Base-by-base conservation (phyloP, 2,113 vertebrate species). In the Pelodiscus sinensis region DNA sequence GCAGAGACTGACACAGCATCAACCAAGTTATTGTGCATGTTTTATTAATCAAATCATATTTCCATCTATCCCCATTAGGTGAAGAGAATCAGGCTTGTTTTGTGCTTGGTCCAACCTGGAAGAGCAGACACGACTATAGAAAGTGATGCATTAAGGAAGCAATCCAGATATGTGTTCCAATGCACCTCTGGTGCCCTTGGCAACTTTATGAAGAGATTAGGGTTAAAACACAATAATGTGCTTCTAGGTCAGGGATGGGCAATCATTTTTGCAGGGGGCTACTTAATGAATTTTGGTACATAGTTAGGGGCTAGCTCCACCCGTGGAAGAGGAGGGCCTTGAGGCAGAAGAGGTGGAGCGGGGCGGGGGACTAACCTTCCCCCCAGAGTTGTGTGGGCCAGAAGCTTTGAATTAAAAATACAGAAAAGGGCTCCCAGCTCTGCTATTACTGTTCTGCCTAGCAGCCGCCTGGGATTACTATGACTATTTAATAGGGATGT, bases 131-230 rank as follows among this genome's bases (percentile, higher is more conserved):
- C 54, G 89, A 86, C 6, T 44, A 80, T 38, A 68, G 1, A 89
- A 85, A 94, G 89, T 81, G 79, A 50, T 87, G 84, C 62, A 58
- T 92, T 96, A 94, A 96, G 85, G 21, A 52, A 3, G 7, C 50
- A 68, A 68, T 68, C 16, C 65, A 16, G 29, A 18, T n/a, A 13
- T 68, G 65, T 68, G 16, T 68, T 68, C 65, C 31, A 19, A n/a
- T 5, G 16, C 65, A 68, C 31, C 31, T 68, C n/a, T 19, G 15
- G 65, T 68, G 31, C 71, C 38, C 22, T n/a, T 0, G 0, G 6
- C 12, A 79, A 35, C 55, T 52, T 73, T 85, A 19, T 15, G n/a
- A 38, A 56, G 38, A 5, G 21, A 44, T 12, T 11, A 1, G 3
- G 91, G 87, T 60, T 86, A 84, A 91, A 88, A 60, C 19, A 6